phyloP scores from a whole-genome alignment of 2,797 vertebrate genomes.

The Ctenosaura bakeri region DNA sequence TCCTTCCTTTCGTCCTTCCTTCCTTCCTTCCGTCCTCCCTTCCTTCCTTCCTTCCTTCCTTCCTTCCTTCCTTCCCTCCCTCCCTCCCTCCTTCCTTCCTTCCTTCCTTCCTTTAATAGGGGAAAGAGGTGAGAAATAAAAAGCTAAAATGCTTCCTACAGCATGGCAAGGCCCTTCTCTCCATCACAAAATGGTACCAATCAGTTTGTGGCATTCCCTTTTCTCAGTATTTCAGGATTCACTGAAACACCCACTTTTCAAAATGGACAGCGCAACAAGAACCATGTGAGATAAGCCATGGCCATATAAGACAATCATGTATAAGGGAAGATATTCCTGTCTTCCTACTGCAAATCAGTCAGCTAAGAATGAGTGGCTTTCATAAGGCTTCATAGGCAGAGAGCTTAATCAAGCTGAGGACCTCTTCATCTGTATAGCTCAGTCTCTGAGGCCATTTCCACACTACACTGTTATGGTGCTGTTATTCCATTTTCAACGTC shows the following conservation, averaged over 20 bases:
- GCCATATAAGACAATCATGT: too few relatives aligned
- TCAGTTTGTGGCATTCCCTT: neutral
- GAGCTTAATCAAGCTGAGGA: neutral
- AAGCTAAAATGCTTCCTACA: too few relatives aligned
- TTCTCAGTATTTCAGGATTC: neutral
- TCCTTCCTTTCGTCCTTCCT: too few relatives aligned
- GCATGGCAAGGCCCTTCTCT: neutral
- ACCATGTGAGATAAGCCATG: neutral
- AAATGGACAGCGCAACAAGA: neutral
- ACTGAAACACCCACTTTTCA: neutral
- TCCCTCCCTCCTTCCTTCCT: neutral
- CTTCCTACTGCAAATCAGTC: neutral
- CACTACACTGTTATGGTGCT: too few relatives aligned
- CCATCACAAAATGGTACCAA: neutral
- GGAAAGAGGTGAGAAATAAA: neutral
- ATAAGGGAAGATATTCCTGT: too few relatives aligned
- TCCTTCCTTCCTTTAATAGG: neutral
- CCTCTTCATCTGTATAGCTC: neutral
- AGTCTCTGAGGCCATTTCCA: neutral
- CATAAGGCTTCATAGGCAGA: neutral
- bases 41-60: neutral
- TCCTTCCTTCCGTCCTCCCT: neutral
- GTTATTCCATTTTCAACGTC: too few relatives aligned
- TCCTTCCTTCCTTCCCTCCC: too few relatives aligned
- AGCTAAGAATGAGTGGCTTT: neutral